Conservation (phyloP, 2,113 vertebrate genomes). For the Microtus ochrogaster region DNA sequence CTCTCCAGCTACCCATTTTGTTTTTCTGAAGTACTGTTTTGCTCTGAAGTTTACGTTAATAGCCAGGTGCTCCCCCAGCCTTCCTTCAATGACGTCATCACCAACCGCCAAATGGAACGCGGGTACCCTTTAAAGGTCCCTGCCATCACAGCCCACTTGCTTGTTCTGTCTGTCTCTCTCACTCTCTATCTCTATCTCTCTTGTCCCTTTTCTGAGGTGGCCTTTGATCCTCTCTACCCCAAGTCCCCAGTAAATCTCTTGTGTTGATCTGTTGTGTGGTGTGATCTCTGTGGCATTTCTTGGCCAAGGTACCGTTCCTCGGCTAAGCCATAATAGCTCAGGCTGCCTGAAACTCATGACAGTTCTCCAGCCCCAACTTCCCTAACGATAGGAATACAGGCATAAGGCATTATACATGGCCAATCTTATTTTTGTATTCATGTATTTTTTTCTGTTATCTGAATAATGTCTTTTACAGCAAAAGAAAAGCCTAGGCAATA, state of each 20-base stretch:
- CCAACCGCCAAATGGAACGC: neutral
- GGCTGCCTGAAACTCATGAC: neutral
- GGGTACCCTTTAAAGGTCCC: neutral
- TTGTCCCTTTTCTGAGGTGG: neutral
- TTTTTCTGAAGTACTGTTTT: neutral
- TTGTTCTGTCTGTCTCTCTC: neutral
- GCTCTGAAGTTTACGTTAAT: neutral
- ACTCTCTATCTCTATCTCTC: neutral
- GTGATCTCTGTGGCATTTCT: neutral
- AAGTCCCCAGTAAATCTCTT: neutral
- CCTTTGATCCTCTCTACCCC: neutral
- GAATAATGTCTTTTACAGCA: neutral
- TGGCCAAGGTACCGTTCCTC: neutral
- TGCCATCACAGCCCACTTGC: neutral
- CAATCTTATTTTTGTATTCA: neutral
- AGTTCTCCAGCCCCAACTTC: neutral
- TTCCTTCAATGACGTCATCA: neutral
- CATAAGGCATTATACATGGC: neutral
- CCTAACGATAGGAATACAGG: neutral
- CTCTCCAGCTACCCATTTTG: neutral
- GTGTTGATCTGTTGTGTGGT: neutral
- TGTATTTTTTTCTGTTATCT: neutral
- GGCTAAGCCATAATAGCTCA: neutral
- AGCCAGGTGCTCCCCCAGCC: neutral
- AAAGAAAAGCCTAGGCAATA: neutral